Percentiles rank a stretch among this genome's conserved stretches.
Conservation (phyloP, 1,140 invertebrate species). For the Leptopilina clavipes region DNA sequence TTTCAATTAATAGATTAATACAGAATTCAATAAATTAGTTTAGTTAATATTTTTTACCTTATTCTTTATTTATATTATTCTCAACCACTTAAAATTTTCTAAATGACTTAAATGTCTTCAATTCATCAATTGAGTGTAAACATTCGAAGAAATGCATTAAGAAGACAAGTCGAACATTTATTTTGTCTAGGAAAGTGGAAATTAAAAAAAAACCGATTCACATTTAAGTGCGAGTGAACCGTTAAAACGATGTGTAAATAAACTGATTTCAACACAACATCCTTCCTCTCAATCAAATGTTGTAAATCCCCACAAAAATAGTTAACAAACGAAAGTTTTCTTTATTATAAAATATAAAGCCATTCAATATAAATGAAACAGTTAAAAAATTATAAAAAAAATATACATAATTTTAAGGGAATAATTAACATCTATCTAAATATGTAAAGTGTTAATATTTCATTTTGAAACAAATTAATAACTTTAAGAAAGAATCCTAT, state of each 20-base stretch:
- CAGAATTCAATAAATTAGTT: no score
- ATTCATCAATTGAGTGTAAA: no score
- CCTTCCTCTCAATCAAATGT: conserved; percentile 30
- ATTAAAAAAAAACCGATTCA: background rate
- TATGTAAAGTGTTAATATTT: no score
- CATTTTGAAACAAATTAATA: no score
- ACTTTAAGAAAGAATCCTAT: no score
- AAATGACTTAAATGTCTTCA: no score
- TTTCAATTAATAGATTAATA: no score
- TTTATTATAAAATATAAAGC: background rate
- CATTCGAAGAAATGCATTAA: background rate
- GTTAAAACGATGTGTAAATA: conserved; percentile 23
- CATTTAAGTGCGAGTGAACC: background rate
- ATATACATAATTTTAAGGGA: no score
- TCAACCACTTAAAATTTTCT: no score
- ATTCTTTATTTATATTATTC: no score
- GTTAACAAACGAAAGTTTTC: conserved; percentile 27
- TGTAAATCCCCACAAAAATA: background rate
- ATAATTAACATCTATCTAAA: background rate
- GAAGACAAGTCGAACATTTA: background rate
- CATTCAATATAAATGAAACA: background rate
- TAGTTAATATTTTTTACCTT: no score
- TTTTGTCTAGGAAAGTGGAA: background rate
- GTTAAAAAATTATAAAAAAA: background rate
- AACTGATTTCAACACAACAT: conserved; percentile 35